phyloP scores from a whole-genome alignment of 64 coral and sea anemone species.

The Dendrophyllia cribrosa region DNA sequence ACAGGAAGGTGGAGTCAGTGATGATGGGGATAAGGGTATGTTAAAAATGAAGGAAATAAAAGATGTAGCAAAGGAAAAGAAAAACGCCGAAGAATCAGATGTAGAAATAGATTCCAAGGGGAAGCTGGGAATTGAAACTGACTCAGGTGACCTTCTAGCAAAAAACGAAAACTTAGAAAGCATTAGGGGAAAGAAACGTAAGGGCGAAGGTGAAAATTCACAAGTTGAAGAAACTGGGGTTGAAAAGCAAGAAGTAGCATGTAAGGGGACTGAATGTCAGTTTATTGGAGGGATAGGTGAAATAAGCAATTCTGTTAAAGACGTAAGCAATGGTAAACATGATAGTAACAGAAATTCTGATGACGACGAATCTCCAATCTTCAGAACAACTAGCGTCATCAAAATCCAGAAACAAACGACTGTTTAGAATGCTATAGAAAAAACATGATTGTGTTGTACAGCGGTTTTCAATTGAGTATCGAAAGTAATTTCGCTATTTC shows the following conservation, averaged over 20 bases:
- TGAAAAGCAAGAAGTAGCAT: neutral
- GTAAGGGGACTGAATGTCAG: neutral
- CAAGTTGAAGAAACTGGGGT: neutral
- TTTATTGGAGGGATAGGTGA: neutral
- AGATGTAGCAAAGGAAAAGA: neutral
- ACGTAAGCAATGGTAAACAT: neutral
- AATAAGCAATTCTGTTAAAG: neutral
- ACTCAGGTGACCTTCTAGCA: neutral
- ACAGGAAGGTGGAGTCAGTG: neutral
- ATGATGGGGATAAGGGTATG: neutral
- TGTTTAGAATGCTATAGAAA: neutral
- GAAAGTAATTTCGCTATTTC: no score
- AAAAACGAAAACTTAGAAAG: neutral
- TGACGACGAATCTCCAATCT: neutral
- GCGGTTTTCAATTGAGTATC: no score
- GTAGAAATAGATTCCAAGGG: neutral
- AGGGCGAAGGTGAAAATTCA: neutral
- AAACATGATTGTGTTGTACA: neutral
- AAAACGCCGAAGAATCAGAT: neutral
- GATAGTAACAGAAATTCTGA: neutral
- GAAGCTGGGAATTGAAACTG: neutral
- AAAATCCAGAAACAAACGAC: constrained; percentile 11
- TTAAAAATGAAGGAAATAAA: neutral
- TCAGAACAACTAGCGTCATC: neutral
- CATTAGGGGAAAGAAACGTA: neutral